Evolutionary conservation across 2,888 invertebrate genomes (phyloP), one percentile per base, ranked within the genome.

Genomic region (Drosophila mimetica): DNA sequence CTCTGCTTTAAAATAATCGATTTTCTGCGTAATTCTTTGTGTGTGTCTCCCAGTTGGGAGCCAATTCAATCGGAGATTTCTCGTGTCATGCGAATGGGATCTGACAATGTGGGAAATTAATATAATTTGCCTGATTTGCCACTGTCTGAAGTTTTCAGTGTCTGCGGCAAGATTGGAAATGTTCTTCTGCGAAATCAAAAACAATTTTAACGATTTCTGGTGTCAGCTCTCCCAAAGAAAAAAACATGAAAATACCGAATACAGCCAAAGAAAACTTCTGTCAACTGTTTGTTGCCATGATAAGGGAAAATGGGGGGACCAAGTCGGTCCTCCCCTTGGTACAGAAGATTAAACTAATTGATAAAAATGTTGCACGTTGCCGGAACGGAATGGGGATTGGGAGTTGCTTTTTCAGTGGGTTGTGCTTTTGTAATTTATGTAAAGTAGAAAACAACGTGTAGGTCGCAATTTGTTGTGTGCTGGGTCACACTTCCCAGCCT

Each of bases 61-160:
- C 28, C 25, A 50, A 55, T 50, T 53, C 57, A 67, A 50, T 42
- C 14, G 60, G n/a, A 30, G 55, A 44, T 60, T 64, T 28, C 32
- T 37, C 52, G 61, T 70, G 67, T 58, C 67, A 58, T 28, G 44
- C 67, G 63, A 73, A 74, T 74, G 70, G 74, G 74, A 81, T 70
- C 79, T 77, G 86, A 86, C 84, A 84, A 86, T 86, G 82, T 84
- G 79, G 83, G 79, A 84, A 86, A 84, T 84, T 84, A 84, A 84
- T 84, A 86, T 79, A 86, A 84, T 84, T 84, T 84, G 86, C 76
- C 84, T 84, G 82, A 82, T 79, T 84, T 84, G 77, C 71, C 64
- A 67, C 73, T 78, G 80, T 75, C 80, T 76, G 71, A 76, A 85
- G 82, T 75, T 72, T 42, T 64, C 71, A 71, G 53, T 53, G 61